Conservation (phyloP, 2,888 invertebrate genomes). For the Rhagonycha fulva region DNA sequence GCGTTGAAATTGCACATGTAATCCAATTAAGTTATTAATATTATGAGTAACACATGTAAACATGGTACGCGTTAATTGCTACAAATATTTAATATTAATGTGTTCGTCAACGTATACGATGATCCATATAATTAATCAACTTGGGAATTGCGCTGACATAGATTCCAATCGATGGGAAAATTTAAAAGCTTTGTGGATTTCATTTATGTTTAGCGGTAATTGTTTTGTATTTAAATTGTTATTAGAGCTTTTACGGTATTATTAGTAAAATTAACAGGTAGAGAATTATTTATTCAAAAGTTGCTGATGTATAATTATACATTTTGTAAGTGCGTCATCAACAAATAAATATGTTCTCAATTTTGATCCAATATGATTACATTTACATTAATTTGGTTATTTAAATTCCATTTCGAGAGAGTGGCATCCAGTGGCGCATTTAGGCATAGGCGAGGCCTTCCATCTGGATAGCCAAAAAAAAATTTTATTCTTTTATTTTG, state of each 20-base stretch:
- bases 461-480: no score
- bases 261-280: not conserved
- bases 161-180: not conserved
- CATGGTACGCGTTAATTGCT: not conserved
- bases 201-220: not conserved
- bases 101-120: not conserved
- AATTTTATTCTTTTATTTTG: no score
- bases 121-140: not conserved
- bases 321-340: not conserved
- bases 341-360: not conserved
- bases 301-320: not conserved
- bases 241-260: not conserved
- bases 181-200: not conserved
- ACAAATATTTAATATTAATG: constrained; percentile 2
- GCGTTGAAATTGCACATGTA: not conserved
- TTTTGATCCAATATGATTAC: no score
- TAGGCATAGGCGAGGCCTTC: no score
- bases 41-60: not conserved
- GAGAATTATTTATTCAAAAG: not conserved
- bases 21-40: not conserved
- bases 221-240: not conserved
- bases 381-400: no score
- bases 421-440: no score
- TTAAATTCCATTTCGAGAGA: no score
- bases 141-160: not conserved